Percentiles rank a stretch among this genome's conserved stretches.
These are phyloP conservation scores for Chiloscyllium punctatum DNA, from an alignment of 2,797 vertebrate genomes.

Conservation along the genomic window DNA sequence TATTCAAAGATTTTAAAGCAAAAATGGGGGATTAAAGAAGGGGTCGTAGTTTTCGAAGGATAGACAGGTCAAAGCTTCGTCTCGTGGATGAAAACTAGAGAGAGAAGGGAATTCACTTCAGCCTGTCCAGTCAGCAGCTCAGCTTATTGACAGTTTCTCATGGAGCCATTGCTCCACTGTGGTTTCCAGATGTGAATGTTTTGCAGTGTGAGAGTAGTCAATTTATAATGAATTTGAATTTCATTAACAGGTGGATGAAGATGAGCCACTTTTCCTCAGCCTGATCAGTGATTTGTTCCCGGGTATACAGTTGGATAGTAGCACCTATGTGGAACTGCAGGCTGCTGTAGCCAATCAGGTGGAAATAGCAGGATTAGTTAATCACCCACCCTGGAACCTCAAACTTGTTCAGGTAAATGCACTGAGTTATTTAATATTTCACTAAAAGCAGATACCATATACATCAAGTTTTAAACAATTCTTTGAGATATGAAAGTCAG, in stretches of 20 bases:
- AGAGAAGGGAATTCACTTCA: not conserved
- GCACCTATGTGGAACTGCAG: constrained; percentile 54
- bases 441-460: not conserved
- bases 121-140: not conserved
- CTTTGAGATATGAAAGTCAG: not conserved
- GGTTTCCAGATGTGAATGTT: not conserved
- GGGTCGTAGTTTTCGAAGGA: no score
- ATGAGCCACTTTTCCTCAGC: constrained; percentile 64
- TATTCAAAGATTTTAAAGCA: no score
- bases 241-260: constrained; percentile 59
- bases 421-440: not conserved
- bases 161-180: not conserved
- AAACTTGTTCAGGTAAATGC: constrained; percentile 61
- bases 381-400: constrained; percentile 67
- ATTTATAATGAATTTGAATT: not conserved
- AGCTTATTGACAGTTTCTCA: not conserved
- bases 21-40: no score
- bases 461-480: not conserved
- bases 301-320: constrained; percentile 59
- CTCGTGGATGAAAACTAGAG: no score
- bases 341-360: constrained; percentile 57
- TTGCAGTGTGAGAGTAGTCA: not conserved
- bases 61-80: no score
- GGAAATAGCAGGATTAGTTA: constrained; percentile 57
- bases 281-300: constrained; percentile 64